Evolutionary conservation across 2,113 vertebrate genomes (phyloP), one percentile per base, ranked within the genome.

Genomic region (Aphyosemion australe): DNA sequence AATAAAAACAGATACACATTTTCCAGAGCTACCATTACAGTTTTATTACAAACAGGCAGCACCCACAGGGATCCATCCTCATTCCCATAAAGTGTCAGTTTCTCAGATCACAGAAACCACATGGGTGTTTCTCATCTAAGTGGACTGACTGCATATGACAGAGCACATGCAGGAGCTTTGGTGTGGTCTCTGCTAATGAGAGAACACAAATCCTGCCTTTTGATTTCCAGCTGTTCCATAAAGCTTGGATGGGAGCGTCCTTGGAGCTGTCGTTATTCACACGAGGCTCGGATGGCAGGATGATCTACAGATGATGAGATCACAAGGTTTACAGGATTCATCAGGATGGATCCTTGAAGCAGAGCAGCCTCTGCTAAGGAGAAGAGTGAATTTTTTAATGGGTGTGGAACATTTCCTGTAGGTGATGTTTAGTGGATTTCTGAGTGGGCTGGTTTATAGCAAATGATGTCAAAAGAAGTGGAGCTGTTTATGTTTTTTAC

Each of bases 161-260:
- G 64, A 47, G 70, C 68, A 54, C 60, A 80, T n/a, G 16, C 52
- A 42, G 62, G 15, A 51, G 45, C 51, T 63, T 55, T n/a, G 62
- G 26, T 51, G 75, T 19, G 32, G 63, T 65, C 48, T 58, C n/a
- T 49, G 3, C 52, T 71, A 65, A 82, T 61, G 70, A 79, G 47
- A 83, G 72, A 55, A 61, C 55, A 41, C 54, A 32, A 52, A 55
- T 54, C 8, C 41, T 7, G 53, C 41, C 21, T 5, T 37, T 37
- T 26, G 3, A 26, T 26, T 26, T 26, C 26, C 5, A 26, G 26
- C 34, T 37, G 34, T 8, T 37, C 9, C 7, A 37, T 8, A 10
- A 37, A 7, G 34, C 9, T 10, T 3, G 2, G 34, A 37, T 37
- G 34, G 46, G 46, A 9, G n/a, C 8, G 6, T 47, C 16, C 45